Evolutionary conservation across 2,113 vertebrate species (phyloP), one percentile per base, ranked within the genome.

Genomic region (Atlantisia rogersi): DNA sequence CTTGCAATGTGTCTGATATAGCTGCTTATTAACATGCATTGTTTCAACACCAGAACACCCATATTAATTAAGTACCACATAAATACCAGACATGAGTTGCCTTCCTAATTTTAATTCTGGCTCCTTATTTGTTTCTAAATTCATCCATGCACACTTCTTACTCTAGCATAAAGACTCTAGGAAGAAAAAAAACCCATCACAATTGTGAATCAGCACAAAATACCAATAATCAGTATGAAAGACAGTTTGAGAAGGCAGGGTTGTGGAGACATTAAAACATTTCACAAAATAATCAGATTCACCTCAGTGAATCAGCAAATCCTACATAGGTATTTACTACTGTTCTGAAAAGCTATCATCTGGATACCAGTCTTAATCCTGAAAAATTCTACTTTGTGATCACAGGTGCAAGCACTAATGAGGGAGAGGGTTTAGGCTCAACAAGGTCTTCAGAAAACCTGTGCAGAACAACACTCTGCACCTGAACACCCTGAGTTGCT

Each of bases 401-500:
- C 63, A 58, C 75, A 89, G 44, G n/a, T 73, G 67, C 15, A 88
- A 71, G 37, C 8, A 1, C 50, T 62, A 40, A 42, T 6, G 25
- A 71, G 32, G 15, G 9, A 76, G 67, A 80, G 55, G 55, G 32
- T 56, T 68, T 3, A 69, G 59, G 44, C 31, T n/a, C 53, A 55
- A 13, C 0, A 1, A 92, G 42, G 25, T 35, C 53, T 28, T 63
- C 76, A 69, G 48, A 68, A 79, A 69, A 63, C 5, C 39, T 17
- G 53, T 18, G 71, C 42, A 71, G 31, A 40, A 37, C 21, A 71
- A 32, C 5, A 10, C 56, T 58, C 65, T 40, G 65, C 90, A 92
- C 35, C 53, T 68, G 59, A 44, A 46, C 7, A 14, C 2, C 0
- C 1, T 0, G 0, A 85, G 10, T 0, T 28, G 15, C 17, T 9